Conservation (phyloP, 2,113 vertebrate species). For the Carlito syrichta region DNA sequence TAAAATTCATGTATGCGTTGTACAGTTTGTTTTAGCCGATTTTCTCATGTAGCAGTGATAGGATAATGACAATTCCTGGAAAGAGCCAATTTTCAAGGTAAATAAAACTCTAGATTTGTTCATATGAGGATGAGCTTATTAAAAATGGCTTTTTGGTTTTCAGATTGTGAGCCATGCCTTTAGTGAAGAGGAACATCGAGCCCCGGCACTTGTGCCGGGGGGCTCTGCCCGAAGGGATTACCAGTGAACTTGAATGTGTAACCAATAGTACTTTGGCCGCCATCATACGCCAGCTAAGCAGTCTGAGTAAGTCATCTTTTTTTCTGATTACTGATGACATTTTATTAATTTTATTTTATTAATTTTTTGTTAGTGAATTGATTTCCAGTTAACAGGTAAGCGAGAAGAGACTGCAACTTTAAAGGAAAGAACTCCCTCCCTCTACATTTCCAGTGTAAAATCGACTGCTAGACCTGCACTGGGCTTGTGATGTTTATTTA, state of each 20-base stretch:
- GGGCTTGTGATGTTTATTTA: background rate
- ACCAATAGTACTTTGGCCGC: constrained; percentile 97
- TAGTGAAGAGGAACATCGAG: constrained; percentile 98
- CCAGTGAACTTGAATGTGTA: constrained; percentile 97
- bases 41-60: background rate
- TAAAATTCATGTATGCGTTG: background rate
- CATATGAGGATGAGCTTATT: background rate
- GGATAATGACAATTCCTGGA: background rate
- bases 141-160: constrained; percentile 61
- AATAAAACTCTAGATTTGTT: background rate
- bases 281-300: constrained; percentile 98
- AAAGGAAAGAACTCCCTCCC: background rate
- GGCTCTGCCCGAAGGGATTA: constrained; percentile 93
- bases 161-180: constrained; percentile 90
- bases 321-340: background rate
- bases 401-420: background rate
- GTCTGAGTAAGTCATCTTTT: constrained; percentile 90
- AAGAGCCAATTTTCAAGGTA: background rate
- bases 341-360: too few relatives aligned
- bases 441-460: background rate
- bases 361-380: background rate
- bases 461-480: background rate
- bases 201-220: constrained; percentile 96
- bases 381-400: background rate
- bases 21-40: background rate